phyloP scores from a whole-genome alignment of 2,888 invertebrate species.

The Hylaea fasciaria region DNA sequence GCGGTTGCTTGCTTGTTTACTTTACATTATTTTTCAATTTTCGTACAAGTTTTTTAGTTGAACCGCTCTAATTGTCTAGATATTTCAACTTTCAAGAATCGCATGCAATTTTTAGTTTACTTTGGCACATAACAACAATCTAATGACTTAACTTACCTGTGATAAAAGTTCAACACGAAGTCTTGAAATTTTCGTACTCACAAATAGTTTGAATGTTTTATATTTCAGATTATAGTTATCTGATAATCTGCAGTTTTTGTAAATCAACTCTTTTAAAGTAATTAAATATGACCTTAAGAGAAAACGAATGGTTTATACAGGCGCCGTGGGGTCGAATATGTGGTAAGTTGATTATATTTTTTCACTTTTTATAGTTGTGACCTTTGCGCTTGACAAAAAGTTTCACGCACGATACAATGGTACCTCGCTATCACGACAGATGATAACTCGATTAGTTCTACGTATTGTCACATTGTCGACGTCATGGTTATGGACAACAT shows the following conservation, averaged over 20 bases:
- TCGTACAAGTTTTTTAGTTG: too few relatives aligned
- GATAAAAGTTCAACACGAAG: not conserved
- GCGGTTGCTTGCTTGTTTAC: too few relatives aligned
- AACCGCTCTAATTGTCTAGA: too few relatives aligned
- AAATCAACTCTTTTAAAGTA: not conserved
- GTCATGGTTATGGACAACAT: too few relatives aligned
- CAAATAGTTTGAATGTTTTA: too few relatives aligned
- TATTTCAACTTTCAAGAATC: too few relatives aligned
- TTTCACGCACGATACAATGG: not conserved
- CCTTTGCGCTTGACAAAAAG: conserved; percentile 27
- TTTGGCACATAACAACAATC: not conserved
- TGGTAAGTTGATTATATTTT: conserved; percentile 58
- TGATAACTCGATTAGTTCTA: not conserved
- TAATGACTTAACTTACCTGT: not conserved
- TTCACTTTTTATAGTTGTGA: conserved; percentile 27
- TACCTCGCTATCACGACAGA: not conserved
- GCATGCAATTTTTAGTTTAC: not conserved
- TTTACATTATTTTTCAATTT: too few relatives aligned
- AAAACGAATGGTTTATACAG: conserved; percentile 78
- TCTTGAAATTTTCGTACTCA: too few relatives aligned
- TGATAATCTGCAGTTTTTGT: too few relatives aligned
- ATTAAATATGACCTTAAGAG: conserved; percentile 57
- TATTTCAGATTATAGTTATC: too few relatives aligned
- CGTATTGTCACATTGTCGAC: too few relatives aligned
- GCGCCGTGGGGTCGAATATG: conserved; percentile 76